Conservation (phyloP, 30 jellyfish, hydroid and myxozoan genomes). For the Mastigias papua region DNA sequence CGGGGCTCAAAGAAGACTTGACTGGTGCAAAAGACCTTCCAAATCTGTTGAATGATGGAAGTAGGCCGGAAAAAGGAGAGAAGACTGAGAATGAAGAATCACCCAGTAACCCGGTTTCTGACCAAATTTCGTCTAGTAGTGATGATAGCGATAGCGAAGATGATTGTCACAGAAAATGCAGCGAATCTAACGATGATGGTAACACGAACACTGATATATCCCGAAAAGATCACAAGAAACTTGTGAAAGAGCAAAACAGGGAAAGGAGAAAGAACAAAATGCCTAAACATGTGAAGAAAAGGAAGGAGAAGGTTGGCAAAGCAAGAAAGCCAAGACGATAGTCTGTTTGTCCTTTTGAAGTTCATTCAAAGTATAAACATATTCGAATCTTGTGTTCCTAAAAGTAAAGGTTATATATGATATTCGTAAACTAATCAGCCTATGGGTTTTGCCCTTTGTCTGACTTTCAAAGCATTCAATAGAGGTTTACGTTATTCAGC, state of each 20-base stretch:
- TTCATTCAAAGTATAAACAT: neutral
- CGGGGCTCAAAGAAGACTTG: slow-evolving; percentile 88
- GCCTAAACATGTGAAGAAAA: slow-evolving; percentile 94
- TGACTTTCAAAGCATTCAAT: too few species aligned
- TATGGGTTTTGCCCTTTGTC: too few species aligned
- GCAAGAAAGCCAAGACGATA: slow-evolving; percentile 57
- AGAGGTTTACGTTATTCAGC: too few species aligned
- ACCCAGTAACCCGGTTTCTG: neutral
- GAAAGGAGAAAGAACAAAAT: slow-evolving; percentile 95
- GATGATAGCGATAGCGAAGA: slow-evolving; percentile 37
- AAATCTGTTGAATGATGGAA: slow-evolving; percentile 40
- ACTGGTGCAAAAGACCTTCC: slow-evolving; percentile 90
- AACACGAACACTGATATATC: slow-evolving; percentile 23
- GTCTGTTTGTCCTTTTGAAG: neutral
- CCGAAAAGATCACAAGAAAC: slow-evolving; percentile 87
- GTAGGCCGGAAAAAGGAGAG: neutral
- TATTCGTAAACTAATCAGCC: too few species aligned
- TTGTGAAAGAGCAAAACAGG: slow-evolving; percentile 95
- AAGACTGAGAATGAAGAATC: slow-evolving; percentile 8
- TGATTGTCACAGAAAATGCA: neutral
- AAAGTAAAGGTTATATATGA: too few species aligned
- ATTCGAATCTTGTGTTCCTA: too few species aligned
- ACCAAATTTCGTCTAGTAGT: neutral
- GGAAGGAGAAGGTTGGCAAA: slow-evolving; percentile 80
- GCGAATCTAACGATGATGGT: slow-evolving; percentile 23